Conservation (phyloP, 30 jellyfish, hydroid and myxozoan genomes). For the Sanderia malayensis region DNA sequence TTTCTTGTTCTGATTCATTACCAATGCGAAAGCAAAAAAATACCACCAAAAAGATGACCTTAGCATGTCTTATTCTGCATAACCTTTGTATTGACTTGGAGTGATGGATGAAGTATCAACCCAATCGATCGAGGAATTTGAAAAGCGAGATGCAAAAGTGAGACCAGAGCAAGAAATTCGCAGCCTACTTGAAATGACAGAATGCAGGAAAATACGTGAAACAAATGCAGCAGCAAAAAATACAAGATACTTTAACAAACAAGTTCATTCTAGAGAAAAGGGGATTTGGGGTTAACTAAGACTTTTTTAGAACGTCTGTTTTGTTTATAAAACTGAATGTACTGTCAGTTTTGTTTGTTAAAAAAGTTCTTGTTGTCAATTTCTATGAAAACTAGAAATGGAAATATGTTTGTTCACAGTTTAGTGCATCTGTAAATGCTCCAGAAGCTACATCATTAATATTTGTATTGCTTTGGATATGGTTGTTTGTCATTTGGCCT, state of each 20-base stretch:
- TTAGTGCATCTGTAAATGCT: background rate
- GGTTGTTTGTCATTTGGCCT: background rate
- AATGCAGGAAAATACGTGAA: conserved; percentile 3
- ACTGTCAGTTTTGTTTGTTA: background rate
- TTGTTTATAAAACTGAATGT: background rate
- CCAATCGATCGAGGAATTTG: background rate
- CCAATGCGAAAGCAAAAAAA: conserved; percentile 8
- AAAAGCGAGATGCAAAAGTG: conserved; percentile 3
- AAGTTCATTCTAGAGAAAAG: conserved; percentile 24
- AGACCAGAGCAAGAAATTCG: conserved; percentile 25
- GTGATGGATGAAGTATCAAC: background rate
- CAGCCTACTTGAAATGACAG: conserved; percentile 17
- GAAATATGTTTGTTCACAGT: background rate
- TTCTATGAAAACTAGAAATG: background rate
- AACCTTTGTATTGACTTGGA: conserved; percentile 8
- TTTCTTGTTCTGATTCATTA: too few relatives aligned
- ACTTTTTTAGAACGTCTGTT: background rate
- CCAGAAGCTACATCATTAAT: background rate
- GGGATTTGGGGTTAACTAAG: conserved; percentile 12
- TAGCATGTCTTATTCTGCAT: conserved; percentile 4
- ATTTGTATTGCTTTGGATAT: background rate
- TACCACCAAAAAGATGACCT: background rate
- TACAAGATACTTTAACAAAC: conserved; percentile 7
- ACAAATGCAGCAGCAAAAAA: conserved; percentile 20
- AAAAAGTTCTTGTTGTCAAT: background rate